Percentiles rank a stretch among this genome's conserved stretches.
Conservation (phyloP, 2,113 vertebrate species). For the Cyprichromis sp. region DNA sequence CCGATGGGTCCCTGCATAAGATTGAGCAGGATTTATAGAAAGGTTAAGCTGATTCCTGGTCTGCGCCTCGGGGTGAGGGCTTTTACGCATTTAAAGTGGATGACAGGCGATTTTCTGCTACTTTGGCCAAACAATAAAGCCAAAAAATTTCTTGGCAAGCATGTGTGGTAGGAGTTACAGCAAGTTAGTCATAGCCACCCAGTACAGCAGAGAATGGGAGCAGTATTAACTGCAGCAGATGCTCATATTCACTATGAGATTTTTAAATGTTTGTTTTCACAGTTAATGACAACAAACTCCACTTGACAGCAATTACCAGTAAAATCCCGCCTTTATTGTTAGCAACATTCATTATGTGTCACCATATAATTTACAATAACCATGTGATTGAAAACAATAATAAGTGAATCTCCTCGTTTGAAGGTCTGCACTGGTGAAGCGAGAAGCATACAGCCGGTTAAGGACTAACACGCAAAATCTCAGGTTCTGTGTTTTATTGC, state of each 20-base stretch:
- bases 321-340: not conserved
- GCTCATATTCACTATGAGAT: not conserved
- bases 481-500: not conserved
- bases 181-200: slow-evolving; percentile 15
- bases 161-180: slow-evolving; percentile 8
- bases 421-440: not conserved
- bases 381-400: not conserved
- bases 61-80: not conserved
- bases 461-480: not conserved
- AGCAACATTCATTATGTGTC: not conserved
- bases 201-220: not conserved
- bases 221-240: slow-evolving; percentile 6
- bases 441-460: not conserved
- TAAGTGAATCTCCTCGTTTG: not conserved
- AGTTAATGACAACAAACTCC: slow-evolving; percentile 5
- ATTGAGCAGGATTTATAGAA: slow-evolving; percentile 31
- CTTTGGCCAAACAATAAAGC: slow-evolving; percentile 35
- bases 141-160: slow-evolving; percentile 14
- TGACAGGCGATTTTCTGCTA: slow-evolving; percentile 33
- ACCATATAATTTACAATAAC: not conserved
- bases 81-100: slow-evolving; percentile 36
- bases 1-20: not conserved
- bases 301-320: not conserved
- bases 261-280: slow-evolving; percentile 12
- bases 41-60: slow-evolving; percentile 29